Base-by-base conservation (phyloP, 2,888 invertebrate species). In the Smittia aterrima region DNA sequence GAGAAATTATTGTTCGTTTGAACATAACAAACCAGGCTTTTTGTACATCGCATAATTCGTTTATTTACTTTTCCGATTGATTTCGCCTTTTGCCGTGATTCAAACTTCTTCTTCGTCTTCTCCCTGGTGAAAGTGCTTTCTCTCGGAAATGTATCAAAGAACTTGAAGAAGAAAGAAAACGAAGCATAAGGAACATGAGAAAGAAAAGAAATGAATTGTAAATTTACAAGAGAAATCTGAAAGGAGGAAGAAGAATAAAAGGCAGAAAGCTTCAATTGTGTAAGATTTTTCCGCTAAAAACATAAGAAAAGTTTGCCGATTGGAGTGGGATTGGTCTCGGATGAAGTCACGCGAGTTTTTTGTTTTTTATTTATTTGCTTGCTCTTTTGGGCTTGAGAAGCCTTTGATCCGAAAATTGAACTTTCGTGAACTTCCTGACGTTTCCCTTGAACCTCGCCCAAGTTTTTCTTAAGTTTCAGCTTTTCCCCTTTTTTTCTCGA, bases 131-230 rank as follows among this genome's bases (percentile, higher is more conserved):
- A 32, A 32, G 32, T 32, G 32, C 9, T 32, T 32, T 32, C 32
- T 9, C 32, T 32, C 32, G 32, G 32, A 32, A 32, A 32, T 32
- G 32, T 32, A 32, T 32, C 32, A 32, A 32, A 32, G 32, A 32
- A 32, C 3, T 3, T 9, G 32, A 32, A 32, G 32, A 13, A 3
- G 18, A 58, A n/a, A n/a, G 38, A 13, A 3, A 58, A 58, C 22
- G 25, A 6, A 27, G 27, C 4, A 66, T 1, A 66, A 66, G 27
- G 3, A 66, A 27, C 20, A 9, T 25, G 27, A 9, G 16, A 66
- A 1, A 27, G 67, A 22, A 41, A 68, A 68, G 38, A 38, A 68
- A 68, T 68, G 68, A 68, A 68, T 68, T 68, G 68, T 68, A 68
- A 68, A 68, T 68, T 47, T 41, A 40, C 47, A 68, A 38, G 18